Base-by-base conservation (phyloP, 2,113 vertebrate genomes). In the Oncorhynchus nerka region DNA sequence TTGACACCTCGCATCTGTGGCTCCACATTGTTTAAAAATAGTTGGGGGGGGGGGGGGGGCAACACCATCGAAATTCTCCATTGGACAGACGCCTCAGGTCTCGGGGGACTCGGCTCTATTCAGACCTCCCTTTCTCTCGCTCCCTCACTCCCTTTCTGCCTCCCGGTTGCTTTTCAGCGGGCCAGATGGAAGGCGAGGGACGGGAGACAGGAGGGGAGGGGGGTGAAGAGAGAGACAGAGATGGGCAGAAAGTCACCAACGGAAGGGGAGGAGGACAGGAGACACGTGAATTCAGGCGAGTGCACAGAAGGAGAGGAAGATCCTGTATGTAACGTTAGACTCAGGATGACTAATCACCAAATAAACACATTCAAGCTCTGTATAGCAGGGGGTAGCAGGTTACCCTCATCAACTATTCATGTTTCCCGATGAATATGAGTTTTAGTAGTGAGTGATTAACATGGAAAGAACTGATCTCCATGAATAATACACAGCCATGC, bases 141-240 rank as follows among this genome's bases (percentile, higher is more conserved):
- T 48, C 30, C 1, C 34, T 68, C 45, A 0, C 49, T 62, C 28
- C 16, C 32, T 55, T 2, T 1, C 8, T 16, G 59, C 16, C 39
- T 69, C 45, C 16, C 62, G 45, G 73, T 75, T 51, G 48, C 65
- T 48, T 24, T 79, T 28, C 30, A 64, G 34, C 51, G 66, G 70
- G 45, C 70, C 79, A 76, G 79, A 80, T 80, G 78, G 78, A 59
- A 75, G 78, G 69, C 71, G 73, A 30, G 32, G 72, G 32, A 34
- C 62, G 66, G n/a, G 32, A 49, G 70, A 11, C 24, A 4, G 66
- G 51, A 59, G 34, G 61, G 71, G 61, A 34, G 68, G 59, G 70
- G 81, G 55, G 39, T 64, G 55, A 77, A 71, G 73, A 66, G 65
- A 34, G 19, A 72, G 70, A 80, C 66, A n/a, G 28, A 65, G 75